Percentiles rank a stretch among this genome's conserved stretches.
Conservation (phyloP, 2,797 vertebrate genomes). For the Takifugu ocellatus region DNA sequence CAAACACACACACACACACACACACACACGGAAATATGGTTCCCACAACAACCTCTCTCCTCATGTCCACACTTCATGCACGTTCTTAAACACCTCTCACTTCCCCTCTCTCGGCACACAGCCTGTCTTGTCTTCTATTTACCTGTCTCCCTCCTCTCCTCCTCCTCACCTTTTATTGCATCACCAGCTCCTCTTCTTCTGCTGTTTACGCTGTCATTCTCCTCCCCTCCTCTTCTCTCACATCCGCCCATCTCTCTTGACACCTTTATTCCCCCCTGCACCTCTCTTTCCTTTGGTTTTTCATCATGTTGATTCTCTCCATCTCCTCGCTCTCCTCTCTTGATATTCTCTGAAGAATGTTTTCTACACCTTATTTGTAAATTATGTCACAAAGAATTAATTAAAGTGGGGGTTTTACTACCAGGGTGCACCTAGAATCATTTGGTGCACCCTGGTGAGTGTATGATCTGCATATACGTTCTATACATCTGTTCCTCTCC, state of each 20-base stretch:
- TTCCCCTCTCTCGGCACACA: slow-evolving; percentile 36
- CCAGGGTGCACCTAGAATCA: too few relatives aligned
- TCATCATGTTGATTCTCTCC: slow-evolving; percentile 30
- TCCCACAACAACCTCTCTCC: slow-evolving; percentile 2
- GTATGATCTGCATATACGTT: too few relatives aligned
- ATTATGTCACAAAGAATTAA: too few relatives aligned
- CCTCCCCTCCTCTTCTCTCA: slow-evolving; percentile 32
- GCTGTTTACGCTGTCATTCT: slow-evolving; percentile 28
- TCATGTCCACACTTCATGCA: slow-evolving; percentile 34
- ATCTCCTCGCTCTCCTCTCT: slow-evolving; percentile 16
- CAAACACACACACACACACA: slow-evolving; percentile 2
- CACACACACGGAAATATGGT: slow-evolving; percentile 9
- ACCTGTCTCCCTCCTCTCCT: slow-evolving; percentile 21
- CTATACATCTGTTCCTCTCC: too few relatives aligned
- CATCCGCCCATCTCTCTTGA: slow-evolving; percentile 19
- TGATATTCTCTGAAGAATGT: slow-evolving; percentile 7
- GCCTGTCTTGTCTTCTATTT: slow-evolving; percentile 36
- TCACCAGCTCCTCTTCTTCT: slow-evolving; percentile 14
- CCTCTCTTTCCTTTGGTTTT: slow-evolving; percentile 13
- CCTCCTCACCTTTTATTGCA: slow-evolving; percentile 1
- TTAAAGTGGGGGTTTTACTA: too few relatives aligned
- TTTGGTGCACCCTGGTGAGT: too few relatives aligned
- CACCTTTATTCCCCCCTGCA: slow-evolving; percentile 13
- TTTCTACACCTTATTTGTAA: too few relatives aligned
- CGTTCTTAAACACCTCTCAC: slow-evolving; percentile 39